Conservation (phyloP, 2,113 vertebrate genomes). For the Sceloporus tristichus region DNA sequence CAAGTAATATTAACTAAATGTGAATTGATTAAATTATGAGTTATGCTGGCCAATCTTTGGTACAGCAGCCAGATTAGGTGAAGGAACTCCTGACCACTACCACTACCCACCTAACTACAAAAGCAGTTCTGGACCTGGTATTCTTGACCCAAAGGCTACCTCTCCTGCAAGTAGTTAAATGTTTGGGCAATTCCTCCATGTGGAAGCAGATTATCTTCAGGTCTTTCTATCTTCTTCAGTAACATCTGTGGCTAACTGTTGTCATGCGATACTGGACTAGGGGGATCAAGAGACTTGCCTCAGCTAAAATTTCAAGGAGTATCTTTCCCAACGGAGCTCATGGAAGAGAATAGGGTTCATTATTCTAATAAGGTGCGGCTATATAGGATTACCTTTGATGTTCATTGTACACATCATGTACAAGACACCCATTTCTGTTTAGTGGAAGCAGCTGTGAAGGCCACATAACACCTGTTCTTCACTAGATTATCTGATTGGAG, state of each 20-base stretch:
- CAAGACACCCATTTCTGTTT: constrained; percentile 24
- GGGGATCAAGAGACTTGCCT: neutral
- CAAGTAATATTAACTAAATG: too few relatives aligned
- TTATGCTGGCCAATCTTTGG: too few relatives aligned
- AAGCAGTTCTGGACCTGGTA: neutral
- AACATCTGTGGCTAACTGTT: constrained; percentile 18
- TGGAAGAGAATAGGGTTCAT: neutral
- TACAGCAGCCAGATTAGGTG: neutral
- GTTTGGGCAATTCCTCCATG: neutral
- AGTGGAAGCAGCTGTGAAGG: constrained; percentile 16
- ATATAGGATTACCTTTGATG: constrained; percentile 35
- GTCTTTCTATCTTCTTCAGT: neutral
- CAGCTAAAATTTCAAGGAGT: constrained; percentile 11
- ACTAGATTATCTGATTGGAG: constrained; percentile 30
- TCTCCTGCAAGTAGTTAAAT: neutral
- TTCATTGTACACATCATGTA: constrained; percentile 10
- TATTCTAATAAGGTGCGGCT: constrained; percentile 17
- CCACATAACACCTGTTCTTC: constrained; percentile 1
- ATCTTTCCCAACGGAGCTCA: constrained; percentile 1
- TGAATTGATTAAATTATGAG: too few relatives aligned
- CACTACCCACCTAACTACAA: neutral
- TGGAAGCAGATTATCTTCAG: neutral
- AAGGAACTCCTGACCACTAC: neutral
- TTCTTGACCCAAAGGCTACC: neutral
- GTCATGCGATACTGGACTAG: neutral